Evolutionary conservation across 1,140 invertebrate genomes (phyloP).

Genomic region (Diploscapter pachys): DNA sequence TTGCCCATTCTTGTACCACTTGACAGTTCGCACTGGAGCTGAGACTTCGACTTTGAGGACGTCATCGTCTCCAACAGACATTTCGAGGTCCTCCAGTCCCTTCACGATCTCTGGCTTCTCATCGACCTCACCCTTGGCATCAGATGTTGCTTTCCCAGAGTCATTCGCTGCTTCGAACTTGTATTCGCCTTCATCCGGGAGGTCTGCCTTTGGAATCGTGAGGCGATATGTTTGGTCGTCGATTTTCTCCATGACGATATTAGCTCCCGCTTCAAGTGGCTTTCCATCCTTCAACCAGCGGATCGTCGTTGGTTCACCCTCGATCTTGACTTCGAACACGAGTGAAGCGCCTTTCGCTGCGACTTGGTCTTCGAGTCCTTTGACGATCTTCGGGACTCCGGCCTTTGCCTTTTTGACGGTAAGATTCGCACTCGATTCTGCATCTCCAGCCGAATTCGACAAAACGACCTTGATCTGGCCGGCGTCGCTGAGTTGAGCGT

Average conservation of each 20-base stretch:
- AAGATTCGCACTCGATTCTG: slow-evolving; percentile 49
- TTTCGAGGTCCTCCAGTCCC: slow-evolving; percentile 45
- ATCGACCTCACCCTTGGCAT: slow-evolving; percentile 55
- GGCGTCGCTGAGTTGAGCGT: slow-evolving; percentile 59
- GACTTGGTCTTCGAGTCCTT: slow-evolving; percentile 56
- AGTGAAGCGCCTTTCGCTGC: slow-evolving; percentile 54
- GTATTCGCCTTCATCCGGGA: slow-evolving; percentile 53
- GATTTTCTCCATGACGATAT: slow-evolving; percentile 50
- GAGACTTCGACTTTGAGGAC: slow-evolving; percentile 65
- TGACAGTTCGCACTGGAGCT: slow-evolving; percentile 48
- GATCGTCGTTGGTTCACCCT: slow-evolving; percentile 59
- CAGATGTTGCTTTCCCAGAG: slow-evolving; percentile 46
- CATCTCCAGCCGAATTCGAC: slow-evolving; percentile 50
- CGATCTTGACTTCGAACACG: slow-evolving; percentile 54
- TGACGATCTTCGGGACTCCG: slow-evolving; percentile 51
- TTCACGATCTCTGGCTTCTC: slow-evolving; percentile 55
- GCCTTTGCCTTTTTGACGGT: slow-evolving; percentile 43
- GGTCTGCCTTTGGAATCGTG: slow-evolving; percentile 49
- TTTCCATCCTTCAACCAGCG: slow-evolving; percentile 62
- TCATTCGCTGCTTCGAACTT: slow-evolving; percentile 50
- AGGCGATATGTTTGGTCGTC: slow-evolving; percentile 54
- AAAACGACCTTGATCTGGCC: slow-evolving; percentile 59
- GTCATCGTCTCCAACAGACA: slow-evolving; percentile 75
- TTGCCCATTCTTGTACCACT: slow-evolving; percentile 55
- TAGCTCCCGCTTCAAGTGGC: slow-evolving; percentile 30